Base-by-base conservation (phyloP, 2,113 vertebrate species). In the Catagonus wagneri region DNA sequence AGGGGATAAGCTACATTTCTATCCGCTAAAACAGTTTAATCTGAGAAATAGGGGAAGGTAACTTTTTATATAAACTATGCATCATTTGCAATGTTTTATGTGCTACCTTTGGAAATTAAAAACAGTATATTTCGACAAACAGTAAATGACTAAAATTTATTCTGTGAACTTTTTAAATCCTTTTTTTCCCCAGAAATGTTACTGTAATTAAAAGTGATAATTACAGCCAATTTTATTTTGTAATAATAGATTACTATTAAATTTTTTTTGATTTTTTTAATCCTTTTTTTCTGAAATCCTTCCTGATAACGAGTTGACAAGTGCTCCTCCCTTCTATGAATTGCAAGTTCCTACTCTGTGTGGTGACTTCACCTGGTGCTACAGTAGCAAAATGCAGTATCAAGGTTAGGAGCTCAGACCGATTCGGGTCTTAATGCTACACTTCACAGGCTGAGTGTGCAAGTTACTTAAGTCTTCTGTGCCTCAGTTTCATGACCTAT, bases 101-200 rank as follows among this genome's bases (percentile, higher is more conserved):
- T 22, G 66, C 54, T 25, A 58, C 25, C 68, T 89, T 17, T 15
- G 19, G 68, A 68, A 58, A n/a, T 68, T 56, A 68, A 92, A 90
- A 91, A 52, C 17, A 84, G n/a, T 71, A 13, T 91, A 87, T 61
- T 69, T 68, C 39, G 66, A 80, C 34, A 36, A 76, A 83, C 60
- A 68, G 29, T 3, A 36, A n/a, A 6, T 71, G 68, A 34, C 58
- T 58, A n/a, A 63, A 69, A 36, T 20, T 1, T 23, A 29, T 74
- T 39, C 13, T 9, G 14, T 29, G 32, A 25, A n/a, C 44, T 27
- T 34, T 36, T 93, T 34, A 69, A 78, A 44, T n/a, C 19, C 56
- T n/a, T 1, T 54, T 34, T 72, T 36, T n/a, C n/a, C n/a, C n/a
- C n/a, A n/a, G n/a, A n/a, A n/a, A n/a, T n/a, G n/a, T n/a, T n/a